Evolutionary conservation across 2,888 invertebrate species (phyloP).

Genomic region (Hypomecis punctinalis): DNA sequence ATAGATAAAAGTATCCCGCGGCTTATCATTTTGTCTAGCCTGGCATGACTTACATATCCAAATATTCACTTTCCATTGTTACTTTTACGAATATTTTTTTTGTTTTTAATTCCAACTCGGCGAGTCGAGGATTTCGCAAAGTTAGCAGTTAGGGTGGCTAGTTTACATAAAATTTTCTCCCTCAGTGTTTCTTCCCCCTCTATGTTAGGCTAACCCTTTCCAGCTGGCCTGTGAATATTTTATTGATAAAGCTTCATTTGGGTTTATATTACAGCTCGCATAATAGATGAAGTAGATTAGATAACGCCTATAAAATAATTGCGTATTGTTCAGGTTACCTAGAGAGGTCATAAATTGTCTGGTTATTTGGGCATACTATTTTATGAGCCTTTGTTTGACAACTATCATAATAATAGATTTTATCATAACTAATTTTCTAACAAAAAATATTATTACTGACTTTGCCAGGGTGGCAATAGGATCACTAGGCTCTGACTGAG

Average conservation of each 20-base stretch:
- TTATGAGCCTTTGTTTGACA: no score
- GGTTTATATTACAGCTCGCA: conserved; percentile 7
- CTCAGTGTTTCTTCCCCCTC: conserved; percentile 23
- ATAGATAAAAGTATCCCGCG: background rate
- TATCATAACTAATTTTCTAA: no score
- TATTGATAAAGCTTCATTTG: conserved; percentile 16
- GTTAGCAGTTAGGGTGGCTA: conserved; percentile 26
- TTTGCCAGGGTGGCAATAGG: no score
- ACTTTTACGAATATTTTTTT: conserved; percentile 14
- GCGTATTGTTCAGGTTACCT: background rate
- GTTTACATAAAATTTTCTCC: conserved; percentile 30
- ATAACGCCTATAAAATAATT: background rate
- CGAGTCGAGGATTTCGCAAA: conserved; percentile 22
- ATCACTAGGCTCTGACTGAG: no score
- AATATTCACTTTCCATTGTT: conserved; percentile 19
- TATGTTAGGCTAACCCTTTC: conserved; percentile 23
- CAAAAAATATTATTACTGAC: no score
- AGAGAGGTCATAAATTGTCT: background rate
- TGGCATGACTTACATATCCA: conserved; percentile 5
- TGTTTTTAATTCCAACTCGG: conserved; percentile 7
- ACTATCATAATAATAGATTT: no score
- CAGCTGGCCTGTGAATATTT: conserved; percentile 33
- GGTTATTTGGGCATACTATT: background rate
- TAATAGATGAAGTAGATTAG: background rate
- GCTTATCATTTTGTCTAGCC: conserved; percentile 5